A percentile compares a stretch with the other conserved stretches of the same genome.
Evolutionary conservation across 2,797 vertebrate species (phyloP).

Genomic region (Falco cherrug): DNA sequence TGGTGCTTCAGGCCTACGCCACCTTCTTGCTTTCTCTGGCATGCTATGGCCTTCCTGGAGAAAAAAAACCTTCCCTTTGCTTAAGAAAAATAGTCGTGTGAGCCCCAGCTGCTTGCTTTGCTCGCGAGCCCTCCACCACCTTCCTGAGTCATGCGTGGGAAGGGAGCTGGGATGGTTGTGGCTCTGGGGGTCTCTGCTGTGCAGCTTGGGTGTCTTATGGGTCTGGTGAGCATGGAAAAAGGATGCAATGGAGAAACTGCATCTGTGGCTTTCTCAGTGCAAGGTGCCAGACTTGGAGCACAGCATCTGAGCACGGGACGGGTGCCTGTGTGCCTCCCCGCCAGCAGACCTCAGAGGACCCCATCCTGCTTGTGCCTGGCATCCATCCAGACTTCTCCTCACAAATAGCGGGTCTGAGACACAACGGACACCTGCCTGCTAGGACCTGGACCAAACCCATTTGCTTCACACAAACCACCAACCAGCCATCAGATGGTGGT

Average conservation of each 20-base stretch:
- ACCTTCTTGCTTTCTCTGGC: not conserved
- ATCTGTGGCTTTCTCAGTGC: not conserved
- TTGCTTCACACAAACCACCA: not conserved
- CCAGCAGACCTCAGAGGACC: conserved; percentile 40
- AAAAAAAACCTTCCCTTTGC: not conserved
- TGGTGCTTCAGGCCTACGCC: not conserved
- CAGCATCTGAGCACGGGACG: not conserved
- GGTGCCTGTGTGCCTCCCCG: not conserved
- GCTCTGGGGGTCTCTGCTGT: not conserved
- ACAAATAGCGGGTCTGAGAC: not conserved
- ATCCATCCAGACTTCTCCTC: not conserved
- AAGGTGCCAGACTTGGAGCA: conserved; percentile 1
- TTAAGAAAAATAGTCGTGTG: not conserved
- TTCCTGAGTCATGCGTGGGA: fast-evolving
- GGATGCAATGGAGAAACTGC: not conserved
- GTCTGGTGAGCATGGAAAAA: not conserved
- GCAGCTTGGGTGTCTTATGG: not conserved
- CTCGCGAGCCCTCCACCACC: not conserved
- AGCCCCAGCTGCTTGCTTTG: not conserved
- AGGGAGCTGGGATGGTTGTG: not conserved
- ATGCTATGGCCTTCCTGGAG: not conserved
- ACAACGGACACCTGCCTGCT: not conserved
- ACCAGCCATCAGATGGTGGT: not conserved
- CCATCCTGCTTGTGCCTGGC: not conserved
- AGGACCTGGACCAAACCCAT: not conserved